Percentiles rank a stretch among this genome's conserved stretches.
Conservation (phyloP, 2,113 vertebrate genomes). For the Eubucco bourcierii region DNA sequence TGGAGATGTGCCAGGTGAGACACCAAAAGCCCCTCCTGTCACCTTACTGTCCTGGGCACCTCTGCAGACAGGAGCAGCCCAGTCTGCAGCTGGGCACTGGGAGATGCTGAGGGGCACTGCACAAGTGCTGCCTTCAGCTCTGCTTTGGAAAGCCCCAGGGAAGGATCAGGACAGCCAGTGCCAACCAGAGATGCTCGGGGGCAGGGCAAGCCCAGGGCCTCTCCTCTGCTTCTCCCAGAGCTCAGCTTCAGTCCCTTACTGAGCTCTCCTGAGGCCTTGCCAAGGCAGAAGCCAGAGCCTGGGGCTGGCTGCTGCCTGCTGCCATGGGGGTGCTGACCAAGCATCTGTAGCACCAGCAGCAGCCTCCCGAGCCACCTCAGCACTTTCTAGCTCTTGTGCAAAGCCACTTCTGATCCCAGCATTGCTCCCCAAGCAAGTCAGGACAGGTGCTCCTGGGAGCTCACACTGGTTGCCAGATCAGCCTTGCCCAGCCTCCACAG, state of each 20-base stretch:
- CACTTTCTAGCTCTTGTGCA: background rate
- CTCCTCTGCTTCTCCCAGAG: background rate
- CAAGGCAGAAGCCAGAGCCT: background rate
- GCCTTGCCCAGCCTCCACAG: background rate
- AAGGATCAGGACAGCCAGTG: background rate
- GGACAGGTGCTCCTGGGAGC: slow-evolving; percentile 21
- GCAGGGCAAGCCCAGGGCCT: background rate
- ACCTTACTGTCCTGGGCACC: background rate
- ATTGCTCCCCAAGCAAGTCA: slow-evolving; percentile 23
- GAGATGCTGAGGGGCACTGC: background rate
- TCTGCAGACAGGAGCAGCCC: background rate
- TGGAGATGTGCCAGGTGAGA: background rate
- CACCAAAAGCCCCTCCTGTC: background rate
- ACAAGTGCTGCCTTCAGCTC: background rate
- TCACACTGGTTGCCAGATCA: slow-evolving; percentile 53
- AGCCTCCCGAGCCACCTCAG: background rate
- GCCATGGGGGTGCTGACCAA: background rate
- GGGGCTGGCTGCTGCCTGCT: background rate
- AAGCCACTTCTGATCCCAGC: slow-evolving; percentile 55
- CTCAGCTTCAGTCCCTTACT: background rate
- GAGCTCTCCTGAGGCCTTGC: background rate
- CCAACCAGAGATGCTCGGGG: background rate
- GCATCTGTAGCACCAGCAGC: background rate
- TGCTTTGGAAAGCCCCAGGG: background rate
- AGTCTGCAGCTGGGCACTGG: background rate